Evolutionary conservation across 2,113 vertebrate genomes (phyloP).

Genomic region (Acinonyx jubatus): DNA sequence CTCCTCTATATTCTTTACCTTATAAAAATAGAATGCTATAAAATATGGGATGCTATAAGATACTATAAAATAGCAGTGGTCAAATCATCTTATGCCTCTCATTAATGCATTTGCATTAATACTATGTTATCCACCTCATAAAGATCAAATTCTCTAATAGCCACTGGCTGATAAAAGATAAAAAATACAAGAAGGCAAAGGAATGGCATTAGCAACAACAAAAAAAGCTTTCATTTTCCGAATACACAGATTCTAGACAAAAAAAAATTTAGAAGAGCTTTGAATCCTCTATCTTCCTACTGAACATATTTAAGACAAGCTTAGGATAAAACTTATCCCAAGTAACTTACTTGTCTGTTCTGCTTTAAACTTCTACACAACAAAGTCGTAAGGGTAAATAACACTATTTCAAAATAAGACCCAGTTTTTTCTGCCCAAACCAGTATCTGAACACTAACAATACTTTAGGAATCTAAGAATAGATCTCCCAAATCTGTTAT

Average conservation of each 20-base stretch:
- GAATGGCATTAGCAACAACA: background rate
- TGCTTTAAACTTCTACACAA: background rate
- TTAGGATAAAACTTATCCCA: slow-evolving; percentile 12
- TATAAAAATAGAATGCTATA: slow-evolving; percentile 29
- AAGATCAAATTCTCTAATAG: background rate
- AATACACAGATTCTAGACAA: background rate
- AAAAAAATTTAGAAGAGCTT: background rate
- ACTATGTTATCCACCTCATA: background rate
- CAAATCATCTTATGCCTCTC: slow-evolving; percentile 17
- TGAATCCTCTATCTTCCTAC: background rate
- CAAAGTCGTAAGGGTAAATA: background rate
- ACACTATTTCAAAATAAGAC: background rate
- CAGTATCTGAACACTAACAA: background rate
- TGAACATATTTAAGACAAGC: background rate
- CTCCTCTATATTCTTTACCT: background rate
- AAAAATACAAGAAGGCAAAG: slow-evolving; percentile 28
- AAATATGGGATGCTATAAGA: background rate
- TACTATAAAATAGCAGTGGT: background rate
- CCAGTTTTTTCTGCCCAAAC: background rate
- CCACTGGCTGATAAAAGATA: background rate
- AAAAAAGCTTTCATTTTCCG: background rate
- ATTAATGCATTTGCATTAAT: slow-evolving; percentile 32
- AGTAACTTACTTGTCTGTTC: slow-evolving; percentile 9
- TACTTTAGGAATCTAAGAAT: background rate
- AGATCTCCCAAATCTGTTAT: background rate